These are phyloP conservation scores for Rhabditoides inermis DNA, from an alignment of 2,888 invertebrate genomes.

Conservation along the genomic window DNA sequence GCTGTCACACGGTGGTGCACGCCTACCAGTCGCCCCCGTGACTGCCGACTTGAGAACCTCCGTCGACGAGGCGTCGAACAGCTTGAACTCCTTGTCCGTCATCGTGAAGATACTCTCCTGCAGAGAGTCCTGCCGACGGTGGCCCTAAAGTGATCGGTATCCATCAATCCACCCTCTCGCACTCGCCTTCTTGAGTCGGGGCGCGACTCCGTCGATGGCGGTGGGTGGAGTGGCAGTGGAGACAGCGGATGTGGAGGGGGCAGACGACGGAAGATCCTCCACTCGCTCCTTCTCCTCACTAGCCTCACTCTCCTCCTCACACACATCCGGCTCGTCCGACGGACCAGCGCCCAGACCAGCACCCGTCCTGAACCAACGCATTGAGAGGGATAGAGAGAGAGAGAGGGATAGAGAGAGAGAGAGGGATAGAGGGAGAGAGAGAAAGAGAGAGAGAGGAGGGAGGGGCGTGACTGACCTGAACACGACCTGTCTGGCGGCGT, in stretches of 20 bases:
- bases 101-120: slow-evolving; percentile 45
- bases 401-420: too few relatives aligned
- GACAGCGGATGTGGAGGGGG: neutral
- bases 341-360: neutral
- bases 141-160: too few relatives aligned
- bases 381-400: too few relatives aligned
- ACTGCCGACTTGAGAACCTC: too few relatives aligned
- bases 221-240: neutral
- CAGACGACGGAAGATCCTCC: neutral
- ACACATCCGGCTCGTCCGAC: neutral
- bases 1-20: too few relatives aligned
- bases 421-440: too few relatives aligned
- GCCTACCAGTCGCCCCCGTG: too few relatives aligned
- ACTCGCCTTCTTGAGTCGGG: too few relatives aligned
- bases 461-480: too few relatives aligned
- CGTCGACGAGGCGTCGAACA: too few relatives aligned
- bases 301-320: neutral
- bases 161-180: too few relatives aligned
- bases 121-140: slow-evolving; percentile 44
- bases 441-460: too few relatives aligned
- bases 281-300: neutral
- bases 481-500: slow-evolving; percentile 1
- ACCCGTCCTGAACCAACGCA: neutral
- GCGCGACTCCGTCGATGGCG: neutral
- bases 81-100: slow-evolving; percentile 25